Evolutionary conservation across 2,113 vertebrate species (phyloP).

Genomic region (Myotis lucifugus): DNA sequence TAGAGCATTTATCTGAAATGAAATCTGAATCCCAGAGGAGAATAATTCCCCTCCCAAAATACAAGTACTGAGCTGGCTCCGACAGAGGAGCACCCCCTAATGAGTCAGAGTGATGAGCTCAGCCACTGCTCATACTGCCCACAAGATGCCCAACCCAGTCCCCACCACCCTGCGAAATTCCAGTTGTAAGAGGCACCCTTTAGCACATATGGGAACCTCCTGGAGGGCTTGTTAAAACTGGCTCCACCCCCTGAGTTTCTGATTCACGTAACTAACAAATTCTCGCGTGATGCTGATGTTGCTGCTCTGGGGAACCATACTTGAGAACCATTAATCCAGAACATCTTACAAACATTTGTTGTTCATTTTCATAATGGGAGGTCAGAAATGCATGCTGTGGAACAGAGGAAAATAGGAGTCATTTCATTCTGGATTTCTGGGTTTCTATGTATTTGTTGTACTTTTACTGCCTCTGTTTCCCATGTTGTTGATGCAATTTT

Average conservation of each 20-base stretch:
- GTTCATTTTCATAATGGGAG: neutral
- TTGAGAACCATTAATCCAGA: neutral
- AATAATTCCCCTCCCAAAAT: neutral
- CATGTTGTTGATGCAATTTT: neutral
- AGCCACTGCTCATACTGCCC: neutral
- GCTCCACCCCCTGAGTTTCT: neutral
- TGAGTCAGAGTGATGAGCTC: neutral
- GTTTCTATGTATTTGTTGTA: neutral
- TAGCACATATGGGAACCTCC: neutral
- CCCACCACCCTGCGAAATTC: neutral
- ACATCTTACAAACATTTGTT: neutral
- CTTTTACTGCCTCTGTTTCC: neutral
- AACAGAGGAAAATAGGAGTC: neutral
- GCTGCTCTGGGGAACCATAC: neutral
- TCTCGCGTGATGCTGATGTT: neutral
- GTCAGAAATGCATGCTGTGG: neutral
- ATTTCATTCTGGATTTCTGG: neutral
- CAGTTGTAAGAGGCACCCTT: neutral
- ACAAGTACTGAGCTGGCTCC: neutral
- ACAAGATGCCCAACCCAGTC: neutral
- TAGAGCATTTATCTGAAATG: conserved; percentile 12
- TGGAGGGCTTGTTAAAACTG: neutral
- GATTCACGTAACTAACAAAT: neutral
- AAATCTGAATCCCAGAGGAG: neutral
- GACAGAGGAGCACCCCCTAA: neutral